Evolutionary conservation across 2,888 invertebrate species (phyloP).

Genomic region (Protonemura montana): DNA sequence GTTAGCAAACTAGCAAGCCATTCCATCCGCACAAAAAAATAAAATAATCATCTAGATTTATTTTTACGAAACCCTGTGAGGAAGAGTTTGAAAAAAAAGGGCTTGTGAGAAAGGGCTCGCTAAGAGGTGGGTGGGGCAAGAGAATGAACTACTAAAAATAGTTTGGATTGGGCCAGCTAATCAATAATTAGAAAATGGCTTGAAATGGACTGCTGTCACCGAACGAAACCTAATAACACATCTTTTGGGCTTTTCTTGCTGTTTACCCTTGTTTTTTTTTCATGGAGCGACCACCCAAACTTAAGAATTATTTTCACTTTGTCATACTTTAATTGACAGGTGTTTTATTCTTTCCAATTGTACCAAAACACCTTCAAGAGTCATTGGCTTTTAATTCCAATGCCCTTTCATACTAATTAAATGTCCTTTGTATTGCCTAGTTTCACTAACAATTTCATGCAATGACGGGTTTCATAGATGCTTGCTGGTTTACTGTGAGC

Average conservation of each 20-base stretch:
- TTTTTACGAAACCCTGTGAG: background rate
- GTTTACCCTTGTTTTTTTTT: background rate
- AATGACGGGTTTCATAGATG: background rate
- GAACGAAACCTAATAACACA: background rate
- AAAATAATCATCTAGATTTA: background rate
- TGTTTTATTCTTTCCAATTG: background rate
- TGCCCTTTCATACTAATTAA: background rate
- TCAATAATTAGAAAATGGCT: slow-evolving; percentile 4
- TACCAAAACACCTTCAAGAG: background rate
- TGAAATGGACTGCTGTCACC: background rate
- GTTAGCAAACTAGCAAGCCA: slow-evolving; percentile 12
- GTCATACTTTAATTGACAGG: background rate
- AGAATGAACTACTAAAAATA: background rate
- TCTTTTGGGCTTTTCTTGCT: background rate
- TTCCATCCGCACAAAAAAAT: slow-evolving; percentile 9
- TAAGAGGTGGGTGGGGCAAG: background rate
- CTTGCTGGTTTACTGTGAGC: background rate
- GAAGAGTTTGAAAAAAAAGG: background rate
- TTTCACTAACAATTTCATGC: background rate
- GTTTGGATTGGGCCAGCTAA: background rate
- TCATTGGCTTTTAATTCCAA: background rate
- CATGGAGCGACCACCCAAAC: background rate
- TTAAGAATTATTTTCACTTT: too few species aligned
- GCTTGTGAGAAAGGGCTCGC: background rate
- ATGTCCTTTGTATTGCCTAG: background rate